Base-by-base conservation (phyloP, 2,797 vertebrate genomes). In the Acipenser oxyrinchus region DNA sequence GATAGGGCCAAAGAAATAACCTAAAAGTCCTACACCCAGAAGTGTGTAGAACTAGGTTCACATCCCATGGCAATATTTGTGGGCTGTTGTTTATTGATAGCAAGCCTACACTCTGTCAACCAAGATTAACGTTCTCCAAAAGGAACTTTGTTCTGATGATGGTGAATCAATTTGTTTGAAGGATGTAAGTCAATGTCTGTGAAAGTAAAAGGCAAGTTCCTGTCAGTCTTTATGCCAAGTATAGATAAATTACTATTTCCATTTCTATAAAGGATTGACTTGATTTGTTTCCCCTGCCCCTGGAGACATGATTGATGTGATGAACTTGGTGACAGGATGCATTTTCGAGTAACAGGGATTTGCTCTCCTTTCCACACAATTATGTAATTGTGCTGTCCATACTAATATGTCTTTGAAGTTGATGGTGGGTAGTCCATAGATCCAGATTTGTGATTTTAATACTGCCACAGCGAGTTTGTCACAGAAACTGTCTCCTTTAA, bases 121-220 rank as follows among this genome's bases (percentile, higher is more conserved):
- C 53, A 55, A 55, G 53, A 55, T 55, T 55, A 55, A 55, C n/a
- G 7, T 10, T 55, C 10, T 55, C n/a, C 10, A 10, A n/a, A 55
- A 55, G 53, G 53, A 55, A 55, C 53, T 8, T 55, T 55, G 10
- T 55, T 55, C 53, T 55, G 53, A 4, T 10, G 53, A 55, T 55
- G n/a, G 53, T 55, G 53, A 55, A 55, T 55, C 53, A 55, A 55
- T 55, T 55, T 55, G 53, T 55, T 55, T 55, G 53, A 55, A 55
- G 53, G 53, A n/a, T 55, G 6, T 55, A 55, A 55, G 10, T 55
- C 53, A 55, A 55, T 55, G n/a, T n/a, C 7, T 10, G 53, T 55
- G 53, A 55, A 55, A 55, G 53, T 55, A 55, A 55, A 55, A 55
- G 53, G 6, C 53, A 55, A 55, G n/a, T 55, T 55, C 53, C 53